phyloP scores from a whole-genome alignment of 2,113 vertebrate genomes.

The Gallinago jamesoni region DNA sequence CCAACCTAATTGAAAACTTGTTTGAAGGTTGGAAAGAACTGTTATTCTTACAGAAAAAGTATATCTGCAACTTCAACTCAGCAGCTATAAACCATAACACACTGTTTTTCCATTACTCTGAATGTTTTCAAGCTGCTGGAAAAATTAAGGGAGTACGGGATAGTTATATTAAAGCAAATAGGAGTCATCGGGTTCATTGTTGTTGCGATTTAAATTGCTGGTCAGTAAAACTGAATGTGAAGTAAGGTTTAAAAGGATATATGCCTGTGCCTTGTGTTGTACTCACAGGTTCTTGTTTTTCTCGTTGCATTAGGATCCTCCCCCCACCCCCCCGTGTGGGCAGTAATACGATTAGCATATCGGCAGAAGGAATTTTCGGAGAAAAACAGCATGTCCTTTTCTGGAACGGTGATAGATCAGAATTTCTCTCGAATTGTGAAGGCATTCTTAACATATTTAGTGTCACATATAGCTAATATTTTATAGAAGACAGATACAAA shows the following conservation, averaged over 20 bases:
- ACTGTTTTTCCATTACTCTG: not conserved
- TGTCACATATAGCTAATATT: not conserved
- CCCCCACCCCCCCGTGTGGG: not conserved
- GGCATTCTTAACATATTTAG: not conserved
- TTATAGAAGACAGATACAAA: not conserved
- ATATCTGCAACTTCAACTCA: not conserved
- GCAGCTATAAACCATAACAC: not conserved
- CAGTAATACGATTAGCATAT: not conserved
- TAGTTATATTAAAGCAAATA: not conserved
- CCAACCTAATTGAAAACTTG: not conserved
- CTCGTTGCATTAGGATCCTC: not conserved
- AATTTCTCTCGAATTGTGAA: not conserved
- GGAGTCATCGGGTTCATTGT: not conserved
- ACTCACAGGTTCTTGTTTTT: not conserved
- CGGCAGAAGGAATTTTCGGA: not conserved
- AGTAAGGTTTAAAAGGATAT: not conserved
- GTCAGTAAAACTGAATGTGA: not conserved
- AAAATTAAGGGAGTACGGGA: not conserved
- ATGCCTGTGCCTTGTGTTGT: not conserved
- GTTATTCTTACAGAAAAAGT: not conserved
- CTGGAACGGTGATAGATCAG: not conserved
- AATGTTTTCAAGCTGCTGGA: not conserved
- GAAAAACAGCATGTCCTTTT: not conserved
- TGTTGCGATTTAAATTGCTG: not conserved
- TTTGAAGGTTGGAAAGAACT: not conserved